Percentiles rank a stretch among this genome's conserved stretches.
phyloP scores from a whole-genome alignment of 2,888 invertebrate genomes.

The Rhyacophila evoluta region DNA sequence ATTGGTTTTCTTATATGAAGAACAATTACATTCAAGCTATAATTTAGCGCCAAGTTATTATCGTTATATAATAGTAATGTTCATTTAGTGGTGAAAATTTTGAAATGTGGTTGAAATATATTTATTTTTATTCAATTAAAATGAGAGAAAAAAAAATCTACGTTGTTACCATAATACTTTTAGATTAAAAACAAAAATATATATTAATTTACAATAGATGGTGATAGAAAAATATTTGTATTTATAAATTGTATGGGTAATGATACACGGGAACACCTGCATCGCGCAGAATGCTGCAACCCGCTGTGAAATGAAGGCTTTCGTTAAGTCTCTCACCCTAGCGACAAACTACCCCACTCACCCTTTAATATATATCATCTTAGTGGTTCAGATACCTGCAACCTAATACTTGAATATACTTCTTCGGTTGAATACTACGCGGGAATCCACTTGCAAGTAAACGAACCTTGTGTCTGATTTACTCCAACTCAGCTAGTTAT shows the following conservation, averaged over 20 bases:
- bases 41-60: too few relatives aligned
- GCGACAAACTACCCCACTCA: background rate
- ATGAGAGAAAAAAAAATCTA: too few relatives aligned
- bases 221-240: background rate
- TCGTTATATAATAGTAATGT: too few relatives aligned
- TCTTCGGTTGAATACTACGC: background rate
- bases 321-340: conserved; percentile 22
- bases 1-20: too few relatives aligned
- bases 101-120: too few relatives aligned
- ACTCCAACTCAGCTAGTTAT: background rate
- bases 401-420: background rate
- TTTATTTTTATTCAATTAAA: too few relatives aligned
- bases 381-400: background rate
- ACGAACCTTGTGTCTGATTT: background rate
- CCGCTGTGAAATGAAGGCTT: conserved; percentile 22
- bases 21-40: too few relatives aligned
- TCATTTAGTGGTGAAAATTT: too few relatives aligned
- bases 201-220: background rate
- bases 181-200: too few relatives aligned
- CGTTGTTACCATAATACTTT: too few relatives aligned
- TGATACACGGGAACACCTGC: conserved; percentile 7
- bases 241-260: background rate
- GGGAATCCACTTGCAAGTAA: background rate
- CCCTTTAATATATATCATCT: conserved; percentile 3
- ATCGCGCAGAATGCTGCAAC: conserved; percentile 10